Evolutionary conservation across 2,797 vertebrate species (phyloP), one percentile per base, ranked within the genome.

Genomic region (Ctenopoma kingsleyae): DNA sequence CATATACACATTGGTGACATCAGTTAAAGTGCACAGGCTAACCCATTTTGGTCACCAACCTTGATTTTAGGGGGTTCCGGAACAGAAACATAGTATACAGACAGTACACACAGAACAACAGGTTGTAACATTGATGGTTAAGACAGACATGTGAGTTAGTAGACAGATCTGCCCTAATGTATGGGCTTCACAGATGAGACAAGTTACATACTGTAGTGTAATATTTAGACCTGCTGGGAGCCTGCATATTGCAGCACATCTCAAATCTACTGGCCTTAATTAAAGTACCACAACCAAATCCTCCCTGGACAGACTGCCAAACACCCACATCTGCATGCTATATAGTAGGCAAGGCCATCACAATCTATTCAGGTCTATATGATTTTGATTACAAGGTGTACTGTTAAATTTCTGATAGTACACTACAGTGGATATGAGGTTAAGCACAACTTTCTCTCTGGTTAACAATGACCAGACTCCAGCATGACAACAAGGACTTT

Each of bases 131-230:
- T 25, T 77, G 30, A 58, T 54, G 63, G 48, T 19, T 16, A 67
- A 23, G 59, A 87, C 73, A 78, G 49, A 86, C 60, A 83, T 19
- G n/a, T 47, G 64, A 36, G 27, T n/a, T 48, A 32, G 48, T 11
- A 71, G 61, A 81, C 43, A 70, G 52, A 66, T 19, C 35, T 12
- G 67, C 67, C 89, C 70, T 76, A 80, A 6, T 41, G 75, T 1
- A 80, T 58, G 82, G 82, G 86, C 53, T 56, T 48, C 51, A 85
- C 17, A 80, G 58, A 78, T 66, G 83, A 73, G 35, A 88, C 64
- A 65, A 50, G 38, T 61, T 50, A 79, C 30, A 68, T 23, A 35
- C 53, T 49, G 17, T 6, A 41, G 52, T 27, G 52, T 61, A 67
- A 69, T 41, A 68, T 1, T 60, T 35, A 74, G 55, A 48, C 58